phyloP scores from a whole-genome alignment of 2,113 vertebrate genomes.

The Phrynosoma platyrhinos region DNA sequence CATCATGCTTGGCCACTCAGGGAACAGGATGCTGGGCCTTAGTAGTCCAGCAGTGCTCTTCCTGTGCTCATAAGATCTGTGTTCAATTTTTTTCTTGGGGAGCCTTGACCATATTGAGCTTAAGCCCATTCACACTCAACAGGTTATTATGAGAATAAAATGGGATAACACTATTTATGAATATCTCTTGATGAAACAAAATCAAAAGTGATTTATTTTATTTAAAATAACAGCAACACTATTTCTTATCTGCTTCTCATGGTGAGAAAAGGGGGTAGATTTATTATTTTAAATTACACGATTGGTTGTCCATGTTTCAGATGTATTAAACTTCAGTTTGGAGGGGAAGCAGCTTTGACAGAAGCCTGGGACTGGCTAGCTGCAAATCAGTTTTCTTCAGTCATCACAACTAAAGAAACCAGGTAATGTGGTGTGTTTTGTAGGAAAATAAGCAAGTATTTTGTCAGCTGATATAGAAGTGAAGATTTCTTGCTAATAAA shows the following conservation, averaged over 20 bases:
- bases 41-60: neutral
- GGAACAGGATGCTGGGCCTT: neutral
- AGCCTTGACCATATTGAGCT: neutral
- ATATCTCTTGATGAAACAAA: neutral
- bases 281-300: neutral
- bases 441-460: neutral
- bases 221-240: no score
- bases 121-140: neutral
- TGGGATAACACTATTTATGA: neutral
- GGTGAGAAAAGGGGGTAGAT: neutral
- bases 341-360: slow-evolving; percentile 85
- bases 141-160: neutral
- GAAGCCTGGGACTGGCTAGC: slow-evolving; percentile 96
- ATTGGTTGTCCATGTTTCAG: slow-evolving; percentile 69
- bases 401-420: slow-evolving; percentile 93
- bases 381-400: slow-evolving; percentile 86
- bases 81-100: neutral
- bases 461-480: no score
- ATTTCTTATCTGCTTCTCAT: no score
- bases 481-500: neutral
- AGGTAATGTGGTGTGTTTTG: slow-evolving; percentile 76
- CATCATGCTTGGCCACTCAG: no score
- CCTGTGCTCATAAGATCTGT: neutral
- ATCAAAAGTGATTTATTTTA: neutral
- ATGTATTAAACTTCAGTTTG: slow-evolving; percentile 92